Evolutionary conservation across 2,797 vertebrate genomes (phyloP), one percentile per base, ranked within the genome.

Genomic region (Cirrhinus molitorella): DNA sequence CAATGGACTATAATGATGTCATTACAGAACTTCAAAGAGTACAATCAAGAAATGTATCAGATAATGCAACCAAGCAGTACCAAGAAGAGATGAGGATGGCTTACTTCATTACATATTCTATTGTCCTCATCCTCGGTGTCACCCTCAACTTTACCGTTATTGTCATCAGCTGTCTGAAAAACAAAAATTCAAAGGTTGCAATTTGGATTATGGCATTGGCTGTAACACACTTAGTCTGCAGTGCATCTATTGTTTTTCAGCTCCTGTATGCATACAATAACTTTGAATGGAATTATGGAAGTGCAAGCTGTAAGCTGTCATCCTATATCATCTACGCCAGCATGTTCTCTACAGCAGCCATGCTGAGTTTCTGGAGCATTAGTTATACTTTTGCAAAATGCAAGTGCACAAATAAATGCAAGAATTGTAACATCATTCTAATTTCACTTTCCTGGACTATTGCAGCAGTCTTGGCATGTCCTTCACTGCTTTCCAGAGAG

Each of bases 191-290:
- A 1, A 23, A 25, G 91, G 73, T 94, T 92, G 0, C 89, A 90
- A 0, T 94, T 78, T 96, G 94, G 95, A 93, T 96, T 65, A 88
- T 96, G 83, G 94, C 95, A 28, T 70, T 96, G 88, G 95, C 96
- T 0, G 79, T 92, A 0, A 95, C 95, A 0, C 94, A 96, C 71
- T 93, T 96, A 83, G 89, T 95, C 66, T 95, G 94, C 91, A 95
- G 94, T 0, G 79, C 93, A 85, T 95, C 95, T 89, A 88, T 96
- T 75, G 94, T 95, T 0, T 81, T 95, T 21, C 93, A 94, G 75
- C 92, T 96, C 0, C 17, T 89, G 3, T 96, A 95, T 12, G 91
- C 92, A 0, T 94, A 94, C 87, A 88, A 95, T 90, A 23, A 90
- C 67, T 95, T 95, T 87, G 83, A 95, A 90, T 96, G 96, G 96